Base-by-base conservation (phyloP, 2,797 vertebrate species). In the Acomys russatus region DNA sequence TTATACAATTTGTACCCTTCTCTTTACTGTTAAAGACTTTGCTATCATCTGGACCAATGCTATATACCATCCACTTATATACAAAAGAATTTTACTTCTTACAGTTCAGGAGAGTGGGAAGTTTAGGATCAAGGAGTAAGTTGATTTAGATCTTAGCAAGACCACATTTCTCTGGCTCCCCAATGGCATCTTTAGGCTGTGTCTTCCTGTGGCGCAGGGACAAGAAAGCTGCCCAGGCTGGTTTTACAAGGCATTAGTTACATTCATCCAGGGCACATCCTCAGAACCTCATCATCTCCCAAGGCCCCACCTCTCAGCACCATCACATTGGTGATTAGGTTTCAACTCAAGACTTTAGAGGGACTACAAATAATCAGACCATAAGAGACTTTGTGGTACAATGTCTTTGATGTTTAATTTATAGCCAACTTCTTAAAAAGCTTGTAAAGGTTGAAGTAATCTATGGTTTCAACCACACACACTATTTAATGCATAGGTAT, bases 321-420 rank as follows among this genome's bases (percentile, higher is more conserved):
- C 23, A 64, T 54, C 18, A 83, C n/a, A 64, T 18, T 77, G 8
- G 73, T 70, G 44, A 73, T 78, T 73, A 64, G 14, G 30, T 94
- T 88, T 92, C 88, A 88, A 18, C 1, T 8, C 56, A 23, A 78
- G 56, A 78, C 88, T 59, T 8, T 74, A 38, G 28, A 85, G 23
- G 18, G 56, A 33, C n/a, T 77, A 44, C 23, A 84, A 92, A 73
- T 10, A 59, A 84, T 91, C 63, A 88, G 22, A 61, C 23, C 18
- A 22, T 4, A 63, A 25, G 30, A 44, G 20, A 54, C 9, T 28
- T 73, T 54, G 54, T 61, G 33, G 25, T 66, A 44, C 12, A 49
- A 12, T 91, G 30, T 59, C 79, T 92, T 94, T 96, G 88, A 95
- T 83, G 35, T 93, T 44, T 90, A 88, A 90, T 70, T 85, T 77